These are phyloP conservation scores for Magallana ariakensis DNA, from an alignment of 1,140 invertebrate genomes.

Conservation along the genomic window DNA sequence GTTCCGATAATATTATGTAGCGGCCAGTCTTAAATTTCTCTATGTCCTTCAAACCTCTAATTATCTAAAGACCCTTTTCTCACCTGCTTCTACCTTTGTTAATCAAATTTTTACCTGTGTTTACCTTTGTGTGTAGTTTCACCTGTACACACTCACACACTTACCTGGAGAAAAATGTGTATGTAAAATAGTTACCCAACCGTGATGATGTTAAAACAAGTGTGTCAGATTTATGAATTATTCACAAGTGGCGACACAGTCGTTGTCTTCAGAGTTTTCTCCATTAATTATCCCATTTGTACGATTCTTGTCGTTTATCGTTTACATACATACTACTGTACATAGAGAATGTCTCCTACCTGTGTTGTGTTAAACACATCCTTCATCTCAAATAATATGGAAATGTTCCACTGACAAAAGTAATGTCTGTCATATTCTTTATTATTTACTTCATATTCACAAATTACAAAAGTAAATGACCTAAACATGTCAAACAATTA, in stretches of 20 bases:
- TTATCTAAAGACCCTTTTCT: not conserved
- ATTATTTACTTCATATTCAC: too few relatives aligned
- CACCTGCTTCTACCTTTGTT: not conserved
- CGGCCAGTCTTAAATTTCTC: not conserved
- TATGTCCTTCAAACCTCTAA: not conserved
- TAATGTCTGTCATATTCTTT: too few relatives aligned
- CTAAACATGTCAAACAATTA: too few relatives aligned
- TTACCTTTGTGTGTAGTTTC: not conserved
- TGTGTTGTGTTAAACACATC: too few relatives aligned
- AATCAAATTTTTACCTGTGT: not conserved
- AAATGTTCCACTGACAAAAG: too few relatives aligned
- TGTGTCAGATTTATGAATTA: conserved; percentile 21
- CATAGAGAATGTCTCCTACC: too few relatives aligned
- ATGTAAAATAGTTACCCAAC: conserved; percentile 26
- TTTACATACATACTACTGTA: too few relatives aligned
- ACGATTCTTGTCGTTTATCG: too few relatives aligned
- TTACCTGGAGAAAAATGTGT: conserved; percentile 28
- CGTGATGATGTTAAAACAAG: conserved; percentile 5
- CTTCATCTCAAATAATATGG: too few relatives aligned
- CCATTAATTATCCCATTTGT: not conserved
- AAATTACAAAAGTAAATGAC: too few relatives aligned
- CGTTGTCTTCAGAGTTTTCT: not conserved
- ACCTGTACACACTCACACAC: not conserved
- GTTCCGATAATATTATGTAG: not conserved
- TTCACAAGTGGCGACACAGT: conserved; percentile 10